phyloP scores from a whole-genome alignment of 2,797 vertebrate species.

The Scarus forsteni region DNA sequence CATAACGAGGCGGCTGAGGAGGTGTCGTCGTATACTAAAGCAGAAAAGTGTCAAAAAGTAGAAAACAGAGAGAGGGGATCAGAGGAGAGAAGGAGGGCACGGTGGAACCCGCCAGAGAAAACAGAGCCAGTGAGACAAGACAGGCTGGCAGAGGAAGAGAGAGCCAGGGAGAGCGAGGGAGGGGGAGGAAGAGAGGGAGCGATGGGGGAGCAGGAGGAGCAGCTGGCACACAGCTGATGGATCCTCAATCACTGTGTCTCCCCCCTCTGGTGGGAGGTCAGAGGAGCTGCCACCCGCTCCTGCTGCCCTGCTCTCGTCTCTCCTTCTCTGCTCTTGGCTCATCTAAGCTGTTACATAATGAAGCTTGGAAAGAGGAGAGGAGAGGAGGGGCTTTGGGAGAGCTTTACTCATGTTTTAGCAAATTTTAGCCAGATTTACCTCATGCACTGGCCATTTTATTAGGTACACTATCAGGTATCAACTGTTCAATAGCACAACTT shows the following conservation, averaged over 20 bases:
- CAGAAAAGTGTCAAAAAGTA: conserved; percentile 26
- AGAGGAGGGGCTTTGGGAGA: neutral
- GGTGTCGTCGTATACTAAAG: conserved; percentile 49
- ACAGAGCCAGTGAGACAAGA: conserved; percentile 41
- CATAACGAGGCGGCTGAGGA: conserved; percentile 47
- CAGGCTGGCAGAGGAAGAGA: conserved; percentile 48
- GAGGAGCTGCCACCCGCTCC: conserved; percentile 45
- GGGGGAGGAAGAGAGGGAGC: conserved; percentile 4
- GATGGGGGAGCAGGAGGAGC: conserved; percentile 51
- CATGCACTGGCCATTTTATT: too few species aligned
- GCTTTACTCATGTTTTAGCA: conserved; percentile 25
- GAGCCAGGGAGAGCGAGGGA: conserved; percentile 2
- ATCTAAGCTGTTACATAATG: conserved; percentile 62
- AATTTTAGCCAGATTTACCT: too few species aligned
- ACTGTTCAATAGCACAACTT: too few species aligned
- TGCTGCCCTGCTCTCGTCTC: conserved; percentile 27
- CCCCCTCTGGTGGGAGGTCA: conserved; percentile 78
- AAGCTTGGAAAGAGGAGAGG: conserved; percentile 28
- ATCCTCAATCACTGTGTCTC: conserved; percentile 78
- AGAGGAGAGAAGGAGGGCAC: conserved; percentile 38
- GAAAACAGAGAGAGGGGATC: conserved; percentile 44
- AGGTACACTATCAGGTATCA: too few species aligned
- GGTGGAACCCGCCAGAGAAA: conserved; percentile 32
- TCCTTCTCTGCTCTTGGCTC: conserved; percentile 52
- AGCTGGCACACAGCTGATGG: conserved; percentile 78